Conservation (phyloP, 2,888 invertebrate genomes). For the Ormia ochracea region DNA sequence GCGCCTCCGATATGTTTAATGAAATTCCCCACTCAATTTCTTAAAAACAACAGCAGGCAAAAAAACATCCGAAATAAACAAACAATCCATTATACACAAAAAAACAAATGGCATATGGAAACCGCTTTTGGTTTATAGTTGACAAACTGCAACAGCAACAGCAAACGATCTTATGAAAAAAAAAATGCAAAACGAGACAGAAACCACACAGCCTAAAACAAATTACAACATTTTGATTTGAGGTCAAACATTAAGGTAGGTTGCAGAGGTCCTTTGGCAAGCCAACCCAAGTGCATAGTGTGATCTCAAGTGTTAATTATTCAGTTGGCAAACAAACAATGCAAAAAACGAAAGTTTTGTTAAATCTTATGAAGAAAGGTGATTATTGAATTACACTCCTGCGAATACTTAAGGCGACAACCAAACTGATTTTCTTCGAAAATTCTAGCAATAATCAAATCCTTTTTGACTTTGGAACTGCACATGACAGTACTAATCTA, state of each 20-base stretch:
- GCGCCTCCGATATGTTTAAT: constrained; percentile 57
- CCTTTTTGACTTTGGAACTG: too few species aligned
- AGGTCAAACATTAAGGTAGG: constrained; percentile 62
- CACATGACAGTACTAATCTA: too few species aligned
- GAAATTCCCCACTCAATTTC: constrained; percentile 51
- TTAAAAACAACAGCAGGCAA: constrained; percentile 10
- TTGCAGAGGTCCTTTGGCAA: constrained; percentile 51
- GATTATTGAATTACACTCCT: too few species aligned
- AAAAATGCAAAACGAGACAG: constrained; percentile 12
- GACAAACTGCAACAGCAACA: constrained; percentile 9
- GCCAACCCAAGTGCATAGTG: constrained; percentile 10
- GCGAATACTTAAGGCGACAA: too few species aligned
- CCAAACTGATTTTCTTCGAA: too few species aligned
- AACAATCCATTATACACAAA: constrained; percentile 40
- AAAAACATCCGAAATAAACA: constrained; percentile 20
- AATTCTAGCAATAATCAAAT: too few species aligned
- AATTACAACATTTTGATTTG: constrained; percentile 62
- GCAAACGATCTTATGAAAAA: constrained; percentile 9
- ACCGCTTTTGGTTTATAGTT: constrained; percentile 35
- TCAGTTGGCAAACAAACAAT: neutral
- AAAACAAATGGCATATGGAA: constrained; percentile 51
- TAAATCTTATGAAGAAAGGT: too few species aligned
- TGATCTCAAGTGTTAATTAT: constrained; percentile 44
- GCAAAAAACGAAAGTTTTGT: constrained; percentile 3
- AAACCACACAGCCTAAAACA: constrained; percentile 27